Percentiles rank a stretch among this genome's conserved stretches.
Evolutionary conservation across 2,888 invertebrate genomes (phyloP).

Genomic region (Amaurobius ferox): DNA sequence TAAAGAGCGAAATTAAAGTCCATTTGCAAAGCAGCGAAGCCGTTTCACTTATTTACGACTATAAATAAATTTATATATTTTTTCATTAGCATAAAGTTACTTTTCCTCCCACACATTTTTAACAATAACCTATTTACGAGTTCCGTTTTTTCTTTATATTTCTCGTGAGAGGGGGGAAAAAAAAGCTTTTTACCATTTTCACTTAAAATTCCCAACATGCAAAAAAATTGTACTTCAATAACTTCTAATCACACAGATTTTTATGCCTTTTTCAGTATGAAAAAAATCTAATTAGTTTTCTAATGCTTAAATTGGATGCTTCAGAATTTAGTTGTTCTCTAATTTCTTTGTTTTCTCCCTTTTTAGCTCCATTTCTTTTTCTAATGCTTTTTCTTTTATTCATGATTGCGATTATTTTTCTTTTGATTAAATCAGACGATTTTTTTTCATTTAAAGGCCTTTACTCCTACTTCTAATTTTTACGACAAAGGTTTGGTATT

Average conservation of each 20-base stretch:
- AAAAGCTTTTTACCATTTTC: background rate
- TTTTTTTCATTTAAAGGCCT: too few relatives aligned
- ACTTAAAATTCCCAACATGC: constrained; percentile 7
- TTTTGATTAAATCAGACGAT: background rate
- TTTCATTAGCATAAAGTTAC: background rate
- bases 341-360: constrained; percentile 16
- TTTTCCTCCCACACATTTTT: background rate
- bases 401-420: background rate
- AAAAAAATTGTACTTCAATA: constrained; percentile 1
- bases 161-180: background rate
- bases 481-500: too few relatives aligned
- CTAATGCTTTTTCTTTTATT: background rate
- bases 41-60: background rate
- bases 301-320: constrained; percentile 16
- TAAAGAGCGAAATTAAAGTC: too few relatives aligned
- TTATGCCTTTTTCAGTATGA: background rate
- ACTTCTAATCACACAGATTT: background rate
- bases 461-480: too few relatives aligned
- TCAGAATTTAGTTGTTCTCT: constrained; percentile 9
- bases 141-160: background rate
- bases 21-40: too few relatives aligned
- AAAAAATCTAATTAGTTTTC: constrained; percentile 15
- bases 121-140: background rate
- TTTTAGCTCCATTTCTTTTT: background rate
- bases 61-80: background rate